Evolutionary conservation across 2,797 vertebrate genomes (phyloP), one percentile per base, ranked within the genome.

Genomic region (Chiloscyllium punctatum): DNA sequence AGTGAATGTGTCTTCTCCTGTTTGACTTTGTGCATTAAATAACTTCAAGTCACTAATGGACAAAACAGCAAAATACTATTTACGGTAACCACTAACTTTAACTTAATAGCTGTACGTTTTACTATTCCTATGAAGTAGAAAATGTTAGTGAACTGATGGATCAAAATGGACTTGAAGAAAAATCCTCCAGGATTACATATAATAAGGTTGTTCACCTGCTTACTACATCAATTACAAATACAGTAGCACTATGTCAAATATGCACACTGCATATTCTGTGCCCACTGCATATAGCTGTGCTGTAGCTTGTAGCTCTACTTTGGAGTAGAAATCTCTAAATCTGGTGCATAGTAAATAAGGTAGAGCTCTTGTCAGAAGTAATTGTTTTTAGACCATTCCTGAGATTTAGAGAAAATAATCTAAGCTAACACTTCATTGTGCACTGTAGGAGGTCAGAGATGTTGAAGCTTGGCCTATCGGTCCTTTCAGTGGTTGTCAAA

Each of bases 1-100:
- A 91, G 57, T 91, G 88, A 91, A 69, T 92, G 62, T 42, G 68
- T 66, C 62, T 42, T 69, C 90, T 92, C n/a, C 66, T 92, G 4
- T 51, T 92, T 51, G n/a, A 66, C 62, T 68, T 37, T 92, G 21
- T 68, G 62, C 62, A 84, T 84, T 84, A 84, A 84, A 42, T 82
- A 82, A 82, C 79, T 82, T 82, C n/a, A 68, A 92, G 68, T 92
- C 37, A 33, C 57, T 62, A 82, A 92, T 92, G 90, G 90, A 0
- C 62, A 92, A 0, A 68, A 92, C n/a, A 37, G 66, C n/a, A 92
- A 25, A 92, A 42, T 68, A 92, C 66, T 69, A 37, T 92, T 37
- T 37, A 68, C 7, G 42, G 37, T 21, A 69, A 37, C 33, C n/a
- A 92, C 66, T 68, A 92, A 42, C 42, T 68, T 68, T 68, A 23